Percentiles rank a stretch among this genome's conserved stretches.
Evolutionary conservation across 2,888 invertebrate species (phyloP).

Genomic region (Epicampocera succincta): DNA sequence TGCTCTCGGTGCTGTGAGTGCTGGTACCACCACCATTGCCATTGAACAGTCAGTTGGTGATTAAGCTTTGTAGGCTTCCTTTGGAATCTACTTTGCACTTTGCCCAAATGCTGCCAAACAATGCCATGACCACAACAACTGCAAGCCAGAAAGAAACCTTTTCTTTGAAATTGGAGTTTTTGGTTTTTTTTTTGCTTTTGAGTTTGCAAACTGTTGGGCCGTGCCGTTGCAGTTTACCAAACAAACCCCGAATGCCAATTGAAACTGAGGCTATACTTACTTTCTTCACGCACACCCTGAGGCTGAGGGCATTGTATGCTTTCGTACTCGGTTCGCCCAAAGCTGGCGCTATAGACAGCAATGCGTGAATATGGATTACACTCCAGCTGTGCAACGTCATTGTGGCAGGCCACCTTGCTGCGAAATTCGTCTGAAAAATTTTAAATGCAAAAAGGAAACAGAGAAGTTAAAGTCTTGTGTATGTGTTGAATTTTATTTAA

Average conservation of each 20-base stretch:
- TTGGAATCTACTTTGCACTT: constrained; percentile 10
- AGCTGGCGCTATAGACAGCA: constrained; percentile 95
- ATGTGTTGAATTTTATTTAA: background rate
- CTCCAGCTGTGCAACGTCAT: constrained; percentile 92
- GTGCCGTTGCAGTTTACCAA: constrained; percentile 31
- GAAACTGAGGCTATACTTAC: constrained; percentile 83
- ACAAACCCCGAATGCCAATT: background rate
- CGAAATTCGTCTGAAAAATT: constrained; percentile 92
- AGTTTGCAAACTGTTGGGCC: background rate
- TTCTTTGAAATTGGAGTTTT: background rate
- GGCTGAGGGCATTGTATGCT: constrained; percentile 94
- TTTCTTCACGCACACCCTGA: constrained; percentile 92
- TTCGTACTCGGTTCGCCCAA: constrained; percentile 95
- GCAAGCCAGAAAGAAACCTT: background rate
- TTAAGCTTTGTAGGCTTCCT: constrained; percentile 22
- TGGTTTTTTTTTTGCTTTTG: constrained; percentile 5
- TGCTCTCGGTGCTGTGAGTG: background rate
- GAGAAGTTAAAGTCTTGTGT: constrained; percentile 20
- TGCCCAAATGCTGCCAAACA: constrained; percentile 14
- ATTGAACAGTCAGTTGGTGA: constrained; percentile 14
- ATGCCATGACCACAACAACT: constrained; percentile 33
- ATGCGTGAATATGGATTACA: constrained; percentile 94
- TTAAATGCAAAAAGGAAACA: constrained; percentile 37
- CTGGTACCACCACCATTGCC: background rate
- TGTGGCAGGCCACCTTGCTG: constrained; percentile 96